These are phyloP conservation scores for Machaerirhynchus nigripectus DNA, from an alignment of 2,113 vertebrate species.

Conservation along the genomic window DNA sequence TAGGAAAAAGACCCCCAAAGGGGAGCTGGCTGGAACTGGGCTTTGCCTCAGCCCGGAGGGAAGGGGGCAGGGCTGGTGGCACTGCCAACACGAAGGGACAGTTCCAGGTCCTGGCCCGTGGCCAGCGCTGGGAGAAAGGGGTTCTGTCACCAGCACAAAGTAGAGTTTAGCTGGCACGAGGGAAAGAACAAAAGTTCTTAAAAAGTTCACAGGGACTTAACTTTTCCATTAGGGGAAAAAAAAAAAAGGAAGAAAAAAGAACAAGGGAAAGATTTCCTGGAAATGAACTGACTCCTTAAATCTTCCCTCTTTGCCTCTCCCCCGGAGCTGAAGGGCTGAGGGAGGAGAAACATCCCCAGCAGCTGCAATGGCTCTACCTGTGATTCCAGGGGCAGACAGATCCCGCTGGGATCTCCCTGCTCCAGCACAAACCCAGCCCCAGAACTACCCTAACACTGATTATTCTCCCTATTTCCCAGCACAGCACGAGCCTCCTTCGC, in stretches of 20 bases:
- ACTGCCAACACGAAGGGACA: not conserved
- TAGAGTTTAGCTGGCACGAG: not conserved
- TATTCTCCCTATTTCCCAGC: not conserved
- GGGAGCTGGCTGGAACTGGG: not conserved
- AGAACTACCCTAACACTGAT: fast-evolving
- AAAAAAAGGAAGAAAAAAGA: not conserved
- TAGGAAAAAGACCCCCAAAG: not conserved
- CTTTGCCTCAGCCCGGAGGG: not conserved
- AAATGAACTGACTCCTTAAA: not conserved
- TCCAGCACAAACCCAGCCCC: not conserved
- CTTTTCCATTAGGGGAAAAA: not conserved
- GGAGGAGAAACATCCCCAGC: not conserved
- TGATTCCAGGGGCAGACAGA: not conserved
- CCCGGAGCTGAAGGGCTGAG: not conserved
- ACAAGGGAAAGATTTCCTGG: not conserved
- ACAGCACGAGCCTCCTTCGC: fast-evolving
- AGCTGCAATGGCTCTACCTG: not conserved
- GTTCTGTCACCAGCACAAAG: constrained; percentile 41
- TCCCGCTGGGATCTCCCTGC: fast-evolving
- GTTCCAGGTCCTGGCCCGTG: not conserved
- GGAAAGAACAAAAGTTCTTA: not conserved
- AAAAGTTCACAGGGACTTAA: not conserved
- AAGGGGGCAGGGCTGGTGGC: not conserved
- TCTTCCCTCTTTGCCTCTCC: not conserved
- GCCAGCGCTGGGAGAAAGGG: not conserved